Conservation (phyloP, 1,140 invertebrate genomes). For the Drosophila albomicans region DNA sequence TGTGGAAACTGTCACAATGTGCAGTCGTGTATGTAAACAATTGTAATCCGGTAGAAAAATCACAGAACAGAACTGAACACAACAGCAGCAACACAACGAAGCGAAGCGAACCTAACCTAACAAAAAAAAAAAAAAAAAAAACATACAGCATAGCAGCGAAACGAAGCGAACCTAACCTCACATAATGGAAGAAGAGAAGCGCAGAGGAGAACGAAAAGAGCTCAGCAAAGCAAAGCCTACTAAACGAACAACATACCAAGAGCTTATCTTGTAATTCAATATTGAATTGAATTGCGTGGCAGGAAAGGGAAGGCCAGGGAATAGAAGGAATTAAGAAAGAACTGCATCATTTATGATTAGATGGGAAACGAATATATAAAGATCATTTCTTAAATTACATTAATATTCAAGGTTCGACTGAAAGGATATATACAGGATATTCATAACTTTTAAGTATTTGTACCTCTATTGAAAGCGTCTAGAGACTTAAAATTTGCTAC, state of each 20-base stretch:
- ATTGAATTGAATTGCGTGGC: slow-evolving; percentile 19
- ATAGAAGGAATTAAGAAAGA: too few relatives aligned
- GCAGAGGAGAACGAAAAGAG: background rate
- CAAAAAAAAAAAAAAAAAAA: background rate
- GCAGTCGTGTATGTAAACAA: slow-evolving; percentile 80
- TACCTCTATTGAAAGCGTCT: too few relatives aligned
- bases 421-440: too few relatives aligned
- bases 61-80: slow-evolving; percentile 45
- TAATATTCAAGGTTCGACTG: too few relatives aligned
- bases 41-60: slow-evolving; percentile 81
- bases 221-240: slow-evolving; percentile 9
- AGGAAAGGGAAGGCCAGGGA: too few relatives aligned
- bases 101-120: slow-evolving; percentile 9
- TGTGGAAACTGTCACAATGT: slow-evolving; percentile 77
- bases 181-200: background rate
- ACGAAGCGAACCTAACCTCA: slow-evolving; percentile 15
- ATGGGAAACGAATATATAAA: too few relatives aligned
- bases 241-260: background rate
- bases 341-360: too few relatives aligned
- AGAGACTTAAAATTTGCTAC: too few relatives aligned
- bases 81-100: background rate
- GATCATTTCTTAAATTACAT: too few relatives aligned
- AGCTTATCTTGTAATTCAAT: slow-evolving; percentile 41
- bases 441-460: too few relatives aligned
- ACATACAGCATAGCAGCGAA: background rate